A percentile compares a stretch with the other conserved stretches of the same genome.
Conservation (phyloP, 37 sponge, comb jelly and placozoan genomes). For the Geodia barretti region DNA sequence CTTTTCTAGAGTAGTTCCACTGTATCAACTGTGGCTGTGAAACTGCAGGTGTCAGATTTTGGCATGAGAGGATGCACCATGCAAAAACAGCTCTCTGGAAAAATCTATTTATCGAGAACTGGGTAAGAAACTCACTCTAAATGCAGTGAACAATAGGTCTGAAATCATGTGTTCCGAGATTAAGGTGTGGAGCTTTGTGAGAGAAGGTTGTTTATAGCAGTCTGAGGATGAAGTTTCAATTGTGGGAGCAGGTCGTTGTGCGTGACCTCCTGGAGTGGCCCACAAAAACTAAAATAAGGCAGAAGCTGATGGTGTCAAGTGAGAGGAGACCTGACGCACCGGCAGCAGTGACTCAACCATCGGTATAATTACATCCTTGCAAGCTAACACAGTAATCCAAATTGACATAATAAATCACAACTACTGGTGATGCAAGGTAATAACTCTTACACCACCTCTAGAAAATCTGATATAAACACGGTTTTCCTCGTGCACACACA, state of each 20-base stretch:
- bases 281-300: no score
- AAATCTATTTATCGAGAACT: background rate
- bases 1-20: no score
- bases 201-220: slow-evolving; percentile 41
- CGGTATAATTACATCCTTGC: slow-evolving; percentile 4
- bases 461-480: no score
- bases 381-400: background rate
- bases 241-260: slow-evolving; percentile 46
- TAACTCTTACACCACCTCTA: no score
- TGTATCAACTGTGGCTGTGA: no score
- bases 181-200: no score
- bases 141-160: background rate
- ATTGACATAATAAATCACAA: no score
- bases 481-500: no score
- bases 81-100: slow-evolving; percentile 42
- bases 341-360: slow-evolving; percentile 67
- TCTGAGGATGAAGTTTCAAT: slow-evolving; percentile 64
- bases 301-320: slow-evolving; percentile 58
- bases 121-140: slow-evolving; percentile 8
- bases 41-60: slow-evolving; percentile 43
- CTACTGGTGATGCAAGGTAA: no score
- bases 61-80: slow-evolving; percentile 44
- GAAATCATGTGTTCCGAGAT: background rate
- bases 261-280: background rate
- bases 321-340: slow-evolving; percentile 27